Conservation (phyloP, 2,113 vertebrate genomes). For the Nannospalax galili region DNA sequence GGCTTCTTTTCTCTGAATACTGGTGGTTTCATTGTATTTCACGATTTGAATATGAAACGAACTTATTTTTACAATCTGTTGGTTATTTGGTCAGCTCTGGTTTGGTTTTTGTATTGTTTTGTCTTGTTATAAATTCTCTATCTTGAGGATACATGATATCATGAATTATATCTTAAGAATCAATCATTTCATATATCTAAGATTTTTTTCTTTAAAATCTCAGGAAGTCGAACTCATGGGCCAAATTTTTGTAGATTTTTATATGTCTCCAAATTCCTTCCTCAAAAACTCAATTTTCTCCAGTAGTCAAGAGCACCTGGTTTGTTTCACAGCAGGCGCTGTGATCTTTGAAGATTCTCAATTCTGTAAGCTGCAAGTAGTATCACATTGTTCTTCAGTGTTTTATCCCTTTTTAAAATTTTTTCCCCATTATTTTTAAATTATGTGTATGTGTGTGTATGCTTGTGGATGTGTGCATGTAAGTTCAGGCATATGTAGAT, state of each 20-base stretch:
- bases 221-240: background rate
- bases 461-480: too few relatives aligned
- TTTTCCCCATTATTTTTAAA: too few relatives aligned
- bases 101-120: background rate
- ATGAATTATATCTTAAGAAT: background rate
- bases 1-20: background rate
- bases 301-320: background rate
- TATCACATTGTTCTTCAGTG: background rate
- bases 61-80: conserved; percentile 21
- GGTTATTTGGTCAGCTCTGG: background rate
- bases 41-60: background rate
- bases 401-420: too few relatives aligned
- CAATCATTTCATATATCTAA: background rate
- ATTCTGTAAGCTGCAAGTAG: background rate
- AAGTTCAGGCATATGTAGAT: too few relatives aligned
- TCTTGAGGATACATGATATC: background rate
- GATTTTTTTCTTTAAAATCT: background rate
- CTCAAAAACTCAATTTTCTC: background rate
- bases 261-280: background rate
- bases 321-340: background rate
- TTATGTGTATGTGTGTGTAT: too few relatives aligned
- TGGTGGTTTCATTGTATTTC: background rate
- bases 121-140: background rate
- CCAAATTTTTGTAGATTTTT: conserved; percentile 15
- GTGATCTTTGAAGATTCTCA: background rate